Evolutionary conservation across 2,888 invertebrate species (phyloP), one percentile per base, ranked within the genome.

Genomic region (Phanerotoma sp.): DNA sequence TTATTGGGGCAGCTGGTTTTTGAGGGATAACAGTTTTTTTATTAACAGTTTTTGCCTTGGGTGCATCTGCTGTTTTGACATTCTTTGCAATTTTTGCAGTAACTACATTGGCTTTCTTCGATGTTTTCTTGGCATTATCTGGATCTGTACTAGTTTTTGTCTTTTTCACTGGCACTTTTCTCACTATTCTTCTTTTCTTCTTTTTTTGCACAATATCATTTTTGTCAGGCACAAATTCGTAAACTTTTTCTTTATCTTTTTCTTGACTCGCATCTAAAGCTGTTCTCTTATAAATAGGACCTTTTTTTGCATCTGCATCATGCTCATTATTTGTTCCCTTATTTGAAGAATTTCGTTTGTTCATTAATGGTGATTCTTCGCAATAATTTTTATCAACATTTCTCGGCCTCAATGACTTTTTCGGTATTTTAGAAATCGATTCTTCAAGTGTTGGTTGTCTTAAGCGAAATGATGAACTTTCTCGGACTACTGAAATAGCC

Each of bases 171-270:
- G 33, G 38, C 21, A 15, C 50, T 30, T 35, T 60, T 20, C 42
- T 51, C 10, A 48, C 25, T 0, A 5, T 15, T 21, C 20, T 54
- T 28, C 54, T 66, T 16, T 49, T 64, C n/a, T 37, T 49, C 18
- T 60, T 67, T 41, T 69, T 68, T 18, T 40, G 51, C 3, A 64
- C 61, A n/a, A n/a, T n/a, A 22, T 68, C 68, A 40, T 69, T 62
- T 9, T 32, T 21, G 40, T 69, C 65, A 50, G 61, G 65, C 22
- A 56, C 49, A 50, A 69, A 69, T 1, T 69, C 69, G 48, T 69
- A 69, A 16, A 68, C 41, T 20, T 66, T 61, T 28, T 56, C 58
- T 13, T 20, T 20, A 32, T 54, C 28, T 10, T 57, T 54, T 5
- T 66, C 64, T 4, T 11, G 9, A 6, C 45, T 38, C 20, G 60